Evolutionary conservation across 1,140 invertebrate species (phyloP).

Genomic region (Leptopilina boulardi): DNA sequence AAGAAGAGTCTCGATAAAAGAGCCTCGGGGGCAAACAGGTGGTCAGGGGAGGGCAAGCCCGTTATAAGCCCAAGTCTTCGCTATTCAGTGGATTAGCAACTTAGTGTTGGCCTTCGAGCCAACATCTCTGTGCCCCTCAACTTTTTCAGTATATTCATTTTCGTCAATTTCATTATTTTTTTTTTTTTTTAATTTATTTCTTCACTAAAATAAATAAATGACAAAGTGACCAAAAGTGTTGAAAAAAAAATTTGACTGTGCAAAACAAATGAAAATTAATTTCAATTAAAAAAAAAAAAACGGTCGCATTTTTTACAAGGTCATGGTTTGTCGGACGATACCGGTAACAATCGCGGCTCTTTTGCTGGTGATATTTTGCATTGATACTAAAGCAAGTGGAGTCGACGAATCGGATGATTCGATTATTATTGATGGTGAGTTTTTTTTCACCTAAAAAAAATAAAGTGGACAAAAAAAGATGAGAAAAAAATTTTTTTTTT

Average conservation of each 20-base stretch:
- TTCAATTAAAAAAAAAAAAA: not conserved
- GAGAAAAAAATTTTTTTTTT: not conserved
- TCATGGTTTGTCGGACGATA: slow-evolving; percentile 13
- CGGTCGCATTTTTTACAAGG: not conserved
- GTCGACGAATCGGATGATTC: not conserved
- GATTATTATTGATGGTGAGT: slow-evolving; percentile 3
- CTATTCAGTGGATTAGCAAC: slow-evolving; percentile 70
- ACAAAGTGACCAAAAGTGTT: not conserved
- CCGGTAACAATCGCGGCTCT: slow-evolving; percentile 22
- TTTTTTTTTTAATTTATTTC: not conserved
- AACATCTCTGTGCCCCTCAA: slow-evolving; percentile 38
- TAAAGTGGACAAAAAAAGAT: too few species aligned
- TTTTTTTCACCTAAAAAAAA: too few species aligned
- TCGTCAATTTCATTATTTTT: not conserved
- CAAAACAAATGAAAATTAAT: too few species aligned
- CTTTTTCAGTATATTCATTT: slow-evolving; percentile 23
- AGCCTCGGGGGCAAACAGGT: slow-evolving; percentile 48
- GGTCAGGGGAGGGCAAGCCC: slow-evolving; percentile 71
- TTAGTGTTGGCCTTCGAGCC: slow-evolving; percentile 59
- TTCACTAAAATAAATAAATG: not conserved
- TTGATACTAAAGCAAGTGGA: not conserved
- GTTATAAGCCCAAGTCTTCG: slow-evolving; percentile 73
- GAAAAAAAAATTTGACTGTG: too few species aligned
- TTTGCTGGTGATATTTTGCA: slow-evolving; percentile 22
- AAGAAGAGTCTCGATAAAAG: slow-evolving; percentile 49